Percentiles rank a stretch among this genome's conserved stretches.
These are phyloP conservation scores for Perccottus glenii DNA, from an alignment of 2,113 vertebrate genomes.

Conservation along the genomic window DNA sequence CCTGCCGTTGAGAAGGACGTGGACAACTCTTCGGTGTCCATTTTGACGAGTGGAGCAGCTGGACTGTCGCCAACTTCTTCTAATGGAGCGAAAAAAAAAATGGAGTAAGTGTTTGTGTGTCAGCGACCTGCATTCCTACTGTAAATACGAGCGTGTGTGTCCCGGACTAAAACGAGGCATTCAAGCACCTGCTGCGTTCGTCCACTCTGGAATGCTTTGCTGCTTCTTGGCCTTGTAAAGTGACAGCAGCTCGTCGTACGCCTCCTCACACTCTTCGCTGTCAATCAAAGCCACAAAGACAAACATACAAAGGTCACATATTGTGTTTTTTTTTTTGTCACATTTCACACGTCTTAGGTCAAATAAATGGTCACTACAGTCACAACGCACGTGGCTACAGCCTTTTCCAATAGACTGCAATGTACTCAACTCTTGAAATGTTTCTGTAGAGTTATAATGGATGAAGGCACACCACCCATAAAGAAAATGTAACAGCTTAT, in stretches of 20 bases:
- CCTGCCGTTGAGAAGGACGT: constrained; percentile 71
- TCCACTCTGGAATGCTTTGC: constrained; percentile 48
- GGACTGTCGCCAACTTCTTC: constrained; percentile 29
- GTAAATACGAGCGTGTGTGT: constrained; percentile 1
- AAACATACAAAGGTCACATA: constrained; percentile 1
- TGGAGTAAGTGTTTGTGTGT: constrained; percentile 14
- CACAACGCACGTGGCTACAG: too few relatives aligned
- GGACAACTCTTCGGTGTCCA: constrained; percentile 64
- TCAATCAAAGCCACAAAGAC: constrained; percentile 50
- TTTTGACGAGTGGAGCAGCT: constrained; percentile 32
- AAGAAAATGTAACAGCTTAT: too few relatives aligned
- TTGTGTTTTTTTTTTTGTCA: neutral
- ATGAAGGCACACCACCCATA: too few relatives aligned
- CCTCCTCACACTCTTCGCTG: constrained; percentile 87
- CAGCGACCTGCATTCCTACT: constrained; percentile 3
- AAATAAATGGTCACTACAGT: too few relatives aligned
- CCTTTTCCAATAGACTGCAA: too few relatives aligned
- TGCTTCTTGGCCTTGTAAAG: constrained; percentile 65
- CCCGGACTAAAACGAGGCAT: constrained; percentile 21
- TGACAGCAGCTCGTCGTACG: constrained; percentile 78
- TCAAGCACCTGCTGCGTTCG: constrained; percentile 61
- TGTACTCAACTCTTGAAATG: too few relatives aligned
- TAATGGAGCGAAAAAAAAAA: constrained; percentile 37
- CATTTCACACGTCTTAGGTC: neutral
- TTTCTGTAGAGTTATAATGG: too few relatives aligned